Conservation (phyloP, 2,888 invertebrate genomes). For the Caradrina kadenii region DNA sequence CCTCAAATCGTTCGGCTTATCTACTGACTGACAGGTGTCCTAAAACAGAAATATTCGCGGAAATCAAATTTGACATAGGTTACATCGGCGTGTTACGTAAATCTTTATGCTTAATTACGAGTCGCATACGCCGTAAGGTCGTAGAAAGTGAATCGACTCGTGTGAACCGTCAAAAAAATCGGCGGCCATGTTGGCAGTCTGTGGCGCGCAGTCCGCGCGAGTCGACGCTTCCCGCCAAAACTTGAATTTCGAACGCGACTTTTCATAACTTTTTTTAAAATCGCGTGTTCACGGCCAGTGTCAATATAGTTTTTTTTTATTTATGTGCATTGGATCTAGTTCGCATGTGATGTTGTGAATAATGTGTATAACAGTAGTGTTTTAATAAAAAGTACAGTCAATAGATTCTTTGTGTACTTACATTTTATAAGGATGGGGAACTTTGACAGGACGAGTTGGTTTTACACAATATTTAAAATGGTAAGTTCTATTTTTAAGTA, state of each 20-base stretch:
- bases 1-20: slow-evolving; percentile 7
- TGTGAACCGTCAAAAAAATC: slow-evolving; percentile 89
- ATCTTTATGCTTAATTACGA: slow-evolving; percentile 88
- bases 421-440: slow-evolving; percentile 81
- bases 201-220: slow-evolving; percentile 85
- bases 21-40: slow-evolving; percentile 37
- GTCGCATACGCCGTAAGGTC: slow-evolving; percentile 89
- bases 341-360: slow-evolving; percentile 82
- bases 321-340: slow-evolving; percentile 71
- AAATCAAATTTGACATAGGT: slow-evolving; percentile 81
- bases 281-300: slow-evolving; percentile 80
- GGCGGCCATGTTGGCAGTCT: slow-evolving; percentile 89
- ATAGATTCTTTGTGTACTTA: slow-evolving; percentile 75
- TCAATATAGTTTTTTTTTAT: slow-evolving; percentile 67
- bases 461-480: slow-evolving; percentile 80
- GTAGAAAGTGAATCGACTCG: slow-evolving; percentile 90
- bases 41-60: slow-evolving; percentile 72
- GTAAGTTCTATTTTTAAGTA: slow-evolving; percentile 73
- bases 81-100: slow-evolving; percentile 88
- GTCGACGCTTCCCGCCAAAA: slow-evolving; percentile 86
- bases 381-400: slow-evolving; percentile 65
- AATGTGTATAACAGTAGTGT: slow-evolving; percentile 83
- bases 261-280: slow-evolving; percentile 69
- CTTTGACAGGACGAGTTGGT: slow-evolving; percentile 80
- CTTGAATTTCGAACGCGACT: slow-evolving; percentile 80